Evolutionary conservation across 1,140 invertebrate genomes (phyloP).

Genomic region (Zaprionus ornatus): DNA sequence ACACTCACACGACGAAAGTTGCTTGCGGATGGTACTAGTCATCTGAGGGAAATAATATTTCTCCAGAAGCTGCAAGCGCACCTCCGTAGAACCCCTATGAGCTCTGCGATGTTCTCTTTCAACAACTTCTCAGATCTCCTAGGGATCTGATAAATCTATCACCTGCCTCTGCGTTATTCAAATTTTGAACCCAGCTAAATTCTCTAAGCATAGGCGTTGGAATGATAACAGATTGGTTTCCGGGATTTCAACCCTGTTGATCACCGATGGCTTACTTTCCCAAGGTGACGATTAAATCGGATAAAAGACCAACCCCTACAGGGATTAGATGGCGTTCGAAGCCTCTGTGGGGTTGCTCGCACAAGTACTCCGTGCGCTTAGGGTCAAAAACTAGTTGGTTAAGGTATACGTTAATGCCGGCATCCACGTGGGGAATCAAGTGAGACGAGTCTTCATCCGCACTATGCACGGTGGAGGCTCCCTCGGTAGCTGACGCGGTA

Average conservation of each 20-base stretch:
- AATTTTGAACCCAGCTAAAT: background rate
- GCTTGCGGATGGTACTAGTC: background rate
- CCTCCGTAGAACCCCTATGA: slow-evolving; percentile 9
- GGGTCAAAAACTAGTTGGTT: too few species aligned
- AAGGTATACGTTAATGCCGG: too few species aligned
- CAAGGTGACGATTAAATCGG: background rate
- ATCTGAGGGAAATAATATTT: slow-evolving; percentile 22
- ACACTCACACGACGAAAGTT: slow-evolving; percentile 1
- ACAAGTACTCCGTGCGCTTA: too few species aligned
- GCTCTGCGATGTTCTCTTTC: slow-evolving; percentile 28
- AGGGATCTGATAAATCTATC: background rate
- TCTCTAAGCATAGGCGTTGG: background rate
- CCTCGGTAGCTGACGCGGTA: too few species aligned
- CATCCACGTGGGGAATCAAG: too few species aligned
- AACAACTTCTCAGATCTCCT: background rate
- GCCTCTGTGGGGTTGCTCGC: too few species aligned
- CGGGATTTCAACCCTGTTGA: slow-evolving; percentile 12
- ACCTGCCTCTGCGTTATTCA: slow-evolving; percentile 11
- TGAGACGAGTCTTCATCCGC: too few species aligned
- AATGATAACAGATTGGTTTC: background rate
- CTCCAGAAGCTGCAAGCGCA: slow-evolving; percentile 1
- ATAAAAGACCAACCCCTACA: too few species aligned
- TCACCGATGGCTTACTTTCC: background rate
- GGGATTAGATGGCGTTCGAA: too few species aligned
- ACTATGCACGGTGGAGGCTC: too few species aligned